Evolutionary conservation across 2,113 vertebrate genomes (phyloP), one percentile per base, ranked within the genome.

Genomic region (Columba janthina): DNA sequence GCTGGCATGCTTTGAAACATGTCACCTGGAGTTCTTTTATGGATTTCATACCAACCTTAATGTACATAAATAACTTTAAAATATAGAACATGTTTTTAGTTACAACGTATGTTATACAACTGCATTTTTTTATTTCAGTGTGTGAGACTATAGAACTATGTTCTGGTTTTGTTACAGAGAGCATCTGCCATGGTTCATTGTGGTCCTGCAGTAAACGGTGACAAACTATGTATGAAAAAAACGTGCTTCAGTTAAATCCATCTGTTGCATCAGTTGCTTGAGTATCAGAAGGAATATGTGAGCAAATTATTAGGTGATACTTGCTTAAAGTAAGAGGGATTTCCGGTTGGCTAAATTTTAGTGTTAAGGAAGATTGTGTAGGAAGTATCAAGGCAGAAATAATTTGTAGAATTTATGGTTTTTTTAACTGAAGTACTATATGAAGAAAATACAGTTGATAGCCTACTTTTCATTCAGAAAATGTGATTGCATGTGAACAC

Each of bases 401-500:
- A 40, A 67, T 20, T 21, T 51, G 19, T 38, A 60, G 31, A 56
- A 51, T 64, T 44, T 67, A 19, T 32, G 12, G 2, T 6, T 26
- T 72, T 64, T 18, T 77, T 60, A 32, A 38, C 42, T 73, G 32
- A 38, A 77, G 9, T 28, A 40, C 10, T 26, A 4, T 11, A n/a
- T 78, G 51, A 74, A 26, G 12, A 62, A 85, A 83, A 75, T 38
- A 31, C 3, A 31, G 5, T 5, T 29, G 15, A 28, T 61, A 66
- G 3, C 5, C 40, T 57, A 5, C 1, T 74, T 81, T 73, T 82
- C 3, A 62, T 62, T 80, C 1, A 65, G 42, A 92, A 89, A 85
- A 17, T n/a, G 17, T 5, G 2, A 29, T 32, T 36, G 10, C 11
- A 4, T 25, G 29, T 44, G 29, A 81, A 36, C 1, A 1, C 46